phyloP scores from a whole-genome alignment of 1,140 invertebrate species.

The Hycleus cichorii region DNA sequence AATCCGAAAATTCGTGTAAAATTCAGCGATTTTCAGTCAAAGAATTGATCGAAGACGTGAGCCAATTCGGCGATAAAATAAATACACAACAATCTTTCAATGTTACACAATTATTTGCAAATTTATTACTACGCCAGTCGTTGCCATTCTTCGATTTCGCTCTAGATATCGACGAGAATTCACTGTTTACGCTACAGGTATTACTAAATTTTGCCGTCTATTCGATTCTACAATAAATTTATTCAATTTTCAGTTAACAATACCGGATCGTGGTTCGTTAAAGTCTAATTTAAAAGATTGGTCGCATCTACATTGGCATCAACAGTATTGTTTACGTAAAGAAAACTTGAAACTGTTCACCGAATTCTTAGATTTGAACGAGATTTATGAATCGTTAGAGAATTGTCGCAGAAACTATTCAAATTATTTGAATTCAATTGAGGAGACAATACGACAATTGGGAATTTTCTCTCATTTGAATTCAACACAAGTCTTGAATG shows the following conservation, averaged over 20 bases:
- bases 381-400: constrained; percentile 6
- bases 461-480: constrained; percentile 5
- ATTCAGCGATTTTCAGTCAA: constrained; percentile 4
- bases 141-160: constrained; percentile 20
- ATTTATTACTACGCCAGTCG: constrained; percentile 13
- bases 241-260: constrained; percentile 9
- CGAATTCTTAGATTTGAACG: constrained; percentile 3
- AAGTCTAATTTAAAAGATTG: constrained; percentile 1
- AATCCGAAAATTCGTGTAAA: neutral
- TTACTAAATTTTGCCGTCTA: neutral
- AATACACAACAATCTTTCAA: neutral
- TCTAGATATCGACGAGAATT: constrained; percentile 15
- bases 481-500: neutral
- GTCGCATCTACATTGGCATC: constrained; percentile 3
- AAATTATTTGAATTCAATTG: constrained; percentile 16
- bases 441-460: constrained; percentile 3
- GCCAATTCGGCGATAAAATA: neutral
- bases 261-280: constrained; percentile 7
- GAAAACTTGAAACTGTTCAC: neutral
- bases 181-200: constrained; percentile 18
- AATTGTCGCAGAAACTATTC: constrained; percentile 13
- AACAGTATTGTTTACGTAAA: constrained; percentile 12
- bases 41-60: constrained; percentile 8
- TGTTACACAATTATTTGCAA: constrained; percentile 17
- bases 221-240: too few species aligned